These are phyloP conservation scores for Machimus rusticus DNA, from an alignment of 2,888 invertebrate species.

Conservation along the genomic window DNA sequence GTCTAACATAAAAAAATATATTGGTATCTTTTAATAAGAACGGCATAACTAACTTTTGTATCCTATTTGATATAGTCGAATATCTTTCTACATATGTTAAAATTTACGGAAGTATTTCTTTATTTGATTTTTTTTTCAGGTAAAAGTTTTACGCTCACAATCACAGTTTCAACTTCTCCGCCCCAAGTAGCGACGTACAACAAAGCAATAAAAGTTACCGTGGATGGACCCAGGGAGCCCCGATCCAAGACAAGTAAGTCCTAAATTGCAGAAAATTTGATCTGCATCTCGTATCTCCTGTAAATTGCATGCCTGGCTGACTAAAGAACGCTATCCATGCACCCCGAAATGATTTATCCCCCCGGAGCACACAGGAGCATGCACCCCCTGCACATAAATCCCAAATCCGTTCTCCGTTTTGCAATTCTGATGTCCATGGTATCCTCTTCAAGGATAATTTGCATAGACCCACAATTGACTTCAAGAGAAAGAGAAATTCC, in stretches of 20 bases:
- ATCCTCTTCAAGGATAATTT: constrained; percentile 35
- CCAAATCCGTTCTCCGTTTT: constrained; percentile 14
- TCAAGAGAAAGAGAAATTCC: constrained; percentile 38
- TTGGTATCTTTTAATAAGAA: too few species aligned
- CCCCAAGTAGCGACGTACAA: constrained; percentile 96
- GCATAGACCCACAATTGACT: constrained; percentile 44
- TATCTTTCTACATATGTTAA: not conserved
- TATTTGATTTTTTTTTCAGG: constrained; percentile 77
- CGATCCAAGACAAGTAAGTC: constrained; percentile 89
- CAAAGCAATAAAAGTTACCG: constrained; percentile 97
- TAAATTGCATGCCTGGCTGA: constrained; percentile 31
- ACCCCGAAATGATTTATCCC: constrained; percentile 15
- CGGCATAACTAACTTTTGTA: too few species aligned
- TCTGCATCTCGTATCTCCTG: constrained; percentile 3
- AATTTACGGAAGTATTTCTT: not conserved
- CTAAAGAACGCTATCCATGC: not conserved
- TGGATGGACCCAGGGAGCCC: constrained; percentile 96
- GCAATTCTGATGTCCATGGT: constrained; percentile 22
- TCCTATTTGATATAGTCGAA: too few species aligned
- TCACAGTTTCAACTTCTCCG: constrained; percentile 91
- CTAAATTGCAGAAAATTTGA: constrained; percentile 12
- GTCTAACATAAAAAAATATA: too few species aligned
- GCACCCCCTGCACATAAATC: constrained; percentile 8
- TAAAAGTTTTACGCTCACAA: constrained; percentile 96
- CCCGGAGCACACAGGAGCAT: not conserved